Evolutionary conservation across 2,797 vertebrate genomes (phyloP), one percentile per base, ranked within the genome.

Genomic region (Phoebastria nigripes): DNA sequence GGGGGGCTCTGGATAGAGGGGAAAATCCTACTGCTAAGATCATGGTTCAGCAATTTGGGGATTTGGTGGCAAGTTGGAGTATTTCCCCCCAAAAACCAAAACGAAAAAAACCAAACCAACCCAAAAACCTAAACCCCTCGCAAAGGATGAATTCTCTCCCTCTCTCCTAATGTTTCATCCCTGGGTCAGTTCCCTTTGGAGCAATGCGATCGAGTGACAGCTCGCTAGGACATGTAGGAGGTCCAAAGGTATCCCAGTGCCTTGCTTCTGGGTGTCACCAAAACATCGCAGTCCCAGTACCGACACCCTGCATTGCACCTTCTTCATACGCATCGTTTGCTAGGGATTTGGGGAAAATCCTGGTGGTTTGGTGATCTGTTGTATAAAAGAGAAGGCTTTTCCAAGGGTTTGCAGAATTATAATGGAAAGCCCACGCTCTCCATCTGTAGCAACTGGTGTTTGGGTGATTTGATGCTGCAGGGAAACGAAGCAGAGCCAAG

Each of bases 241-340:
- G 52, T 63, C 44, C 79, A 33, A 72, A 88, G 49, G 33, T n/a
- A 55, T 54, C 46, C 80, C n/a, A 47, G n/a, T 22, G 58, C 35
- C 39, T 84, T 51, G 35, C 46, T 51, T 79, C 58, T 69, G 54
- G 78, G 41, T n/a, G 55, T 63, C 70, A 61, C 73, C 42, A 79
- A 35, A 69, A 66, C 26, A 52, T 84, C 6, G 13, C 65, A 15
- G 46, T 63, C 83, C 84, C 72, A 7, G 18, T 21, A 5, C 17
- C 0, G 3, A 7, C 37, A 14, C 42, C 0, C 1, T 15, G 39
- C 9, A 1, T 31, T 2, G 10, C 66, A 62, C 33, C 70, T 82
- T 72, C 41, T 46, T 58, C 29, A 1, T 6, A 21, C 0, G 0
- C 47, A 6, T 11, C 2, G 0, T 35, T 76, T 59, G 17, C 74